These are phyloP conservation scores for Aurelia sp. DNA, from an alignment of 30 jellyfish, hydroid and myxozoan genomes.

Conservation along the genomic window DNA sequence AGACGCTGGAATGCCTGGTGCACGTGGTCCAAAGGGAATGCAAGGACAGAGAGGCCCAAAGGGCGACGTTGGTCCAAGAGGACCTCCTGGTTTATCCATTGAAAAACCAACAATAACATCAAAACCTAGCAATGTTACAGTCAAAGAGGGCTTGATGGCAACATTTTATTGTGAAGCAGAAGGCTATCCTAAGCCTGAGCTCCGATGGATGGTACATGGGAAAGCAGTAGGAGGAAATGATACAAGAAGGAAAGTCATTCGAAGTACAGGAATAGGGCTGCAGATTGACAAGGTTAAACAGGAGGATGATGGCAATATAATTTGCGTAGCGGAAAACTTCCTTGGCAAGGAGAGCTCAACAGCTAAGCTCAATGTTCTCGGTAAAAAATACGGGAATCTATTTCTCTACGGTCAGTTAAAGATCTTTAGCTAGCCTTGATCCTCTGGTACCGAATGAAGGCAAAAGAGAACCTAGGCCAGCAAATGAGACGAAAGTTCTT, in stretches of 20 bases:
- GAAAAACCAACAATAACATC: slow-evolving; percentile 28
- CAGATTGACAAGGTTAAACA: slow-evolving; percentile 12
- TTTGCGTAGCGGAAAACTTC: slow-evolving; percentile 37
- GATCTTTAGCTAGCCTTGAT: too few species aligned
- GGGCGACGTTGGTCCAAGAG: slow-evolving; percentile 63
- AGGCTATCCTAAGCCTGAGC: slow-evolving; percentile 61
- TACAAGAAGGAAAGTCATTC: not conserved
- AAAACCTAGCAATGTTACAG: slow-evolving; percentile 34
- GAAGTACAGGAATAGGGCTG: slow-evolving; percentile 14
- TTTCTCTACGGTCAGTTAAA: too few species aligned
- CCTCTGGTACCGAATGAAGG: too few species aligned
- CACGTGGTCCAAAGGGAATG: not conserved
- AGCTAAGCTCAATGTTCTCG: slow-evolving; percentile 28
- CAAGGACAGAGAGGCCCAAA: slow-evolving; percentile 35
- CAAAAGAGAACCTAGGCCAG: too few species aligned
- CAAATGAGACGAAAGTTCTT: too few species aligned
- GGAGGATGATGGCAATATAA: slow-evolving; percentile 24
- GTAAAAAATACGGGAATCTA: not conserved
- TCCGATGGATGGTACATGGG: slow-evolving; percentile 29
- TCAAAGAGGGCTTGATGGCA: slow-evolving; percentile 30
- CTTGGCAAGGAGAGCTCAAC: slow-evolving; percentile 24
- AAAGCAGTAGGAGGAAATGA: not conserved
- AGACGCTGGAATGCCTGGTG: not conserved
- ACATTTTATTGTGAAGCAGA: slow-evolving; percentile 35
- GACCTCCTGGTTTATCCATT: slow-evolving; percentile 64